Evolutionary conservation across 2,888 invertebrate genomes (phyloP), one percentile per base, ranked within the genome.

Genomic region (Auanema freiburgensis): DNA sequence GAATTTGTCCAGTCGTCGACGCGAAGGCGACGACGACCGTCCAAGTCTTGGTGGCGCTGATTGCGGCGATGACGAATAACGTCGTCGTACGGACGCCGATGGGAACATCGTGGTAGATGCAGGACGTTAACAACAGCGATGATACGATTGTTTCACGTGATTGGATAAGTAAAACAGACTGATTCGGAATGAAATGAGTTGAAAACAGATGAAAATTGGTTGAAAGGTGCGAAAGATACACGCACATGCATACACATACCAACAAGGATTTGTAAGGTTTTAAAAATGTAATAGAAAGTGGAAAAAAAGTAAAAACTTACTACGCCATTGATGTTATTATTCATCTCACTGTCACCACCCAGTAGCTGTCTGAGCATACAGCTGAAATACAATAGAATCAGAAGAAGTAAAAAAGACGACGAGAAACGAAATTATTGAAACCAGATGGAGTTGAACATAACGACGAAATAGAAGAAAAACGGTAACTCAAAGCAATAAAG

Each of bases 291-390:
- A 46, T 16, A 46, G 46, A 46, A 46, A 21, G 10, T 46, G 46
- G 21, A 21, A 46, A 18, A 18, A 18, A 46, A 46, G 21, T 46
- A 46, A 21, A n/a, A 46, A 46, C 46, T 46, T 21, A 46, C 46
- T 18, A 46, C 46, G 16, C 46, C 46, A 21, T 46, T 46, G 46
- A 46, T 46, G 21, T 46, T 46, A 21, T 46, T 46, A 46, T 46
- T 46, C 46, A 46, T 46, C 46, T 46, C 46, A 46, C 16, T 18
- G 46, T 46, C 46, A 18, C 16, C 16, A 18, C 16, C 46, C 21
- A 46, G 46, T 46, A 46, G 46, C 46, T 46, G 46, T 21, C 46
- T 16, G 46, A 46, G 46, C 46, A 46, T 46, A 21, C 46, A 46
- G 46, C 46, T 46, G 46, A 18, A 46, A 46, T 33, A 33, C 33